Percentiles rank a stretch among this genome's conserved stretches.
These are phyloP conservation scores for Drosophila acutilabella DNA, from an alignment of 2,888 invertebrate genomes.

Conservation along the genomic window DNA sequence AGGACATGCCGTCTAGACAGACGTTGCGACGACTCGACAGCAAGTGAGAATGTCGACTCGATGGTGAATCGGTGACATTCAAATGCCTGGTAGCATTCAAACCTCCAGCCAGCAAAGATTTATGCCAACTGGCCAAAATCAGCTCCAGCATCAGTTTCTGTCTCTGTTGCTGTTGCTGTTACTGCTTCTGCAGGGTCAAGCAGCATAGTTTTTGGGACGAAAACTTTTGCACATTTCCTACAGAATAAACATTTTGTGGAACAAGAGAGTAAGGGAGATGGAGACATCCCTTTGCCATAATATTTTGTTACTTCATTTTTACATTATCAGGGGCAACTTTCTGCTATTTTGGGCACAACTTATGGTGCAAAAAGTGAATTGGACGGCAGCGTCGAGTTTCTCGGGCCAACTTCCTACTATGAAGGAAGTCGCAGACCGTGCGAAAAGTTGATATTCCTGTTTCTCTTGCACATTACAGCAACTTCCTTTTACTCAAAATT, in stretches of 20 bases:
- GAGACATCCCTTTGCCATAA: slow-evolving; percentile 45
- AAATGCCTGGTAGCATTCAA: slow-evolving; percentile 56
- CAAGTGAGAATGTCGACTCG: slow-evolving; percentile 16
- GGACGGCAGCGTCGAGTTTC: slow-evolving; percentile 37
- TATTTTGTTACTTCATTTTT: slow-evolving; percentile 68
- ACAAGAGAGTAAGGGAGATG: neutral
- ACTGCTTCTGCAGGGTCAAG: slow-evolving; percentile 55
- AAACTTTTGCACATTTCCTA: slow-evolving; percentile 74
- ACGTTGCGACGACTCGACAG: slow-evolving; percentile 12
- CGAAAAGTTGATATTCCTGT: slow-evolving; percentile 56
- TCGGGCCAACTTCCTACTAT: slow-evolving; percentile 74
- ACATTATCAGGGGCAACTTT: slow-evolving; percentile 70
- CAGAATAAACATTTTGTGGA: slow-evolving; percentile 31
- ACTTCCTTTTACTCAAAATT: slow-evolving; percentile 77
- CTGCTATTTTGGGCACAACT: slow-evolving; percentile 78
- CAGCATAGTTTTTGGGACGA: slow-evolving; percentile 58
- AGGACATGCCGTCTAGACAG: slow-evolving; percentile 64
- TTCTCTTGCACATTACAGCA: slow-evolving; percentile 49
- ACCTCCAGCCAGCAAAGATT: slow-evolving; percentile 54
- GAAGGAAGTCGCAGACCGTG: slow-evolving; percentile 76
- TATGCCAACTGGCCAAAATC: slow-evolving; percentile 56
- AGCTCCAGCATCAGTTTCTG: neutral
- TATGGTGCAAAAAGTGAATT: slow-evolving; percentile 77
- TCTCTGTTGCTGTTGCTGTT: neutral
- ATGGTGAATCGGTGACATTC: slow-evolving; percentile 64